Conservation (phyloP, 1,140 invertebrate species). For the Hypothenemus hampei region DNA sequence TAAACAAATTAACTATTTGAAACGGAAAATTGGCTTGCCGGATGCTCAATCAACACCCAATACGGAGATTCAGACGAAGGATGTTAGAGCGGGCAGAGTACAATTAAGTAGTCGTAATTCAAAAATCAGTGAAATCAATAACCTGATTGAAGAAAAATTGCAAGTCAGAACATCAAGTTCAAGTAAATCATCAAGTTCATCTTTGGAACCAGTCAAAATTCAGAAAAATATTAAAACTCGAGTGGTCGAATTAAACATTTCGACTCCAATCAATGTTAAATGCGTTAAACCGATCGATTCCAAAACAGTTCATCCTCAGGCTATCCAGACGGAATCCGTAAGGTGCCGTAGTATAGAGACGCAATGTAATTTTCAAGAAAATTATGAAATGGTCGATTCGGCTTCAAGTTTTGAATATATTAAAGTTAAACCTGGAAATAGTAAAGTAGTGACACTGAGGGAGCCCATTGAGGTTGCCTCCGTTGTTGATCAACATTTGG, state of each 20-base stretch:
- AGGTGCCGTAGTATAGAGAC: not conserved
- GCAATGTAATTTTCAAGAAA: not conserved
- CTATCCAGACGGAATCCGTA: constrained; percentile 7
- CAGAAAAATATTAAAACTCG: not conserved
- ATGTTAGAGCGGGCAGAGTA: not conserved
- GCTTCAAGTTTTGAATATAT: constrained; percentile 21
- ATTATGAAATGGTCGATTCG: constrained; percentile 4
- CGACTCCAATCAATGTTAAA: constrained; percentile 13
- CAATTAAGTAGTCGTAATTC: not conserved
- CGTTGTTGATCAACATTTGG: constrained; percentile 33
- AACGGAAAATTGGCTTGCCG: constrained; percentile 38
- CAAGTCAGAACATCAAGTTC: not conserved
- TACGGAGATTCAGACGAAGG: not conserved
- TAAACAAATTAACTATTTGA: constrained; percentile 25
- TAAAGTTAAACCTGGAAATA: not conserved
- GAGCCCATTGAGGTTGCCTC: not conserved
- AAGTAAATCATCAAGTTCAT: not conserved
- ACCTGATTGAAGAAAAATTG: no score
- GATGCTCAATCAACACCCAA: constrained; percentile 40
- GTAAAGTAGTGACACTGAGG: not conserved
- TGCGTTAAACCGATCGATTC: not conserved
- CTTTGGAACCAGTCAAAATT: not conserved
- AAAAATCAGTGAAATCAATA: no score
- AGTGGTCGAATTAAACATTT: constrained; percentile 11
- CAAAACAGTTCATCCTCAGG: not conserved